Base-by-base conservation (phyloP, 2,888 invertebrate species). In the Allolobophora icterica region DNA sequence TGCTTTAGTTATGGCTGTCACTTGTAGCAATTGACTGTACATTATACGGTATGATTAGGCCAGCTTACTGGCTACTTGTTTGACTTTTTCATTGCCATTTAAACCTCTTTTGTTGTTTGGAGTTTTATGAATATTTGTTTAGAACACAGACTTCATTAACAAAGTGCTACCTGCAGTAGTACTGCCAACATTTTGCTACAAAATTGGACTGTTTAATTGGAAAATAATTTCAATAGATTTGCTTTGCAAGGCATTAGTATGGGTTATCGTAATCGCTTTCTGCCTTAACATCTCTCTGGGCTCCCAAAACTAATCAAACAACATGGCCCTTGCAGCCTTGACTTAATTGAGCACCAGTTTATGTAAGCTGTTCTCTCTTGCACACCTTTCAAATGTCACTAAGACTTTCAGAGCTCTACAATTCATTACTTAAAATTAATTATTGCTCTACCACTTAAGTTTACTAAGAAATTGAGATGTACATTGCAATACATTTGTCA, bases 1-100 rank as follows among this genome's bases (percentile, higher is more conserved):
- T 71, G 71, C 71, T 71, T 71, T 71, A 71, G 71, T 71, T 71
- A 17, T 71, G 71, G 71, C 71, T 71, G 71, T 71, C 71, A 71
- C n/a, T n/a, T 71, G 71, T 71, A 71, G 71, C 71, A 71, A 71
- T 71, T 71, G n/a, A 71, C 71, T 71, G 71, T 71, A n/a, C n/a
- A 71, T 71, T 71, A 71, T 71, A 71, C n/a, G n/a, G 30, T 8
- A 24, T 17, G 24, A 71, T n/a, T 71, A 71, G 71, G 71, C n/a
- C 71, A n/a, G 71, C 71, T 71, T 71, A 71, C 11, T 71, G n/a
- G 71, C 11, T 71, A 71, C 30, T 71, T 71, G 71, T 71, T 71
- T 71, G 3, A 71, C 71, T 30, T 24, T 71, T 71, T 71, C 52
- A 71, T 71, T 71, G 8, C 8, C 71, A 71, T 71, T 52, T 71